These are phyloP conservation scores for Cirrhinus molitorella DNA, from an alignment of 2,797 vertebrate species.

Conservation along the genomic window DNA sequence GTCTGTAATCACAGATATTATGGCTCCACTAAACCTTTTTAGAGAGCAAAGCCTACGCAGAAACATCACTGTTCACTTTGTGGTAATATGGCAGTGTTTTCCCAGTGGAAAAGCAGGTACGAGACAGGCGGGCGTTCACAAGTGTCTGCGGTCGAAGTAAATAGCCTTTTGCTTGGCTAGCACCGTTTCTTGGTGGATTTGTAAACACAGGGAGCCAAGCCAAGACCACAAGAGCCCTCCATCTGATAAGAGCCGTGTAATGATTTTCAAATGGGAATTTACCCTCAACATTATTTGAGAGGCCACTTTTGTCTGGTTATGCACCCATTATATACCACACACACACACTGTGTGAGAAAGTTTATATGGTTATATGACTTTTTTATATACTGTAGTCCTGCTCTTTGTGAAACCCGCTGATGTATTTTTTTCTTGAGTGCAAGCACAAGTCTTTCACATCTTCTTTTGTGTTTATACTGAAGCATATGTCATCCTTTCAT, in stretches of 20 bases:
- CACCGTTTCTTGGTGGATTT: slow-evolving; percentile 20
- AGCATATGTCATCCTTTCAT: slow-evolving; percentile 36
- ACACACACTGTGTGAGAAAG: background rate
- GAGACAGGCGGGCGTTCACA: slow-evolving; percentile 23
- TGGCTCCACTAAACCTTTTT: slow-evolving; percentile 22
- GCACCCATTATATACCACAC: background rate
- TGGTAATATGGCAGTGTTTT: slow-evolving; percentile 1
- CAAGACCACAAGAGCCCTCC: slow-evolving; percentile 40
- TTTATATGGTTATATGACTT: slow-evolving; percentile 17
- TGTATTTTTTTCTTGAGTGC: too few species aligned
- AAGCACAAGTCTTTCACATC: background rate
- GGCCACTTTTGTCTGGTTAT: slow-evolving; percentile 26
- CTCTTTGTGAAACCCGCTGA: too few species aligned
- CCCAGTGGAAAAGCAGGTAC: slow-evolving; percentile 18
- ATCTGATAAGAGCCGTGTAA: slow-evolving; percentile 55
- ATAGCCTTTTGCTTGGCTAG: slow-evolving; percentile 23
- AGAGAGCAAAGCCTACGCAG: slow-evolving; percentile 4
- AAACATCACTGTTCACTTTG: slow-evolving; percentile 2
- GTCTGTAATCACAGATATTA: slow-evolving; percentile 21
- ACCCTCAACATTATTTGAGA: slow-evolving; percentile 23
- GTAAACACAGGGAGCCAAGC: slow-evolving; percentile 44
- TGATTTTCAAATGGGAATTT: slow-evolving; percentile 54
- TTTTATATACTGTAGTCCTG: background rate
- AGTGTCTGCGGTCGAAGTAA: background rate
- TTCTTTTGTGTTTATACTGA: slow-evolving; percentile 4